Evolutionary conservation across 2,113 vertebrate species (phyloP), one percentile per base, ranked within the genome.

Genomic region (Eclectus roratus): DNA sequence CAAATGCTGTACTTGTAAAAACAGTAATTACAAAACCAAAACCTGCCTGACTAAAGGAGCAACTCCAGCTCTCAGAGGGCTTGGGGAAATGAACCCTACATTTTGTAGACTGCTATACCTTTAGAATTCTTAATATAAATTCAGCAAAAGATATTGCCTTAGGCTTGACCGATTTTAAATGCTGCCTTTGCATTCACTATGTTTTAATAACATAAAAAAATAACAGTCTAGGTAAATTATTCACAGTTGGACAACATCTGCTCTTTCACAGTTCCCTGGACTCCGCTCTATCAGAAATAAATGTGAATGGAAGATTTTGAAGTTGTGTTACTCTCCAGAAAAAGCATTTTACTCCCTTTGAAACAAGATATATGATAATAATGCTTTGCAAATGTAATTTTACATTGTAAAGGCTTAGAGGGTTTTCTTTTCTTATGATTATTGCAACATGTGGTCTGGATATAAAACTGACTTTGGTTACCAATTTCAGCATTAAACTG

Each of bases 401-500:
- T 53, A 58, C 56, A 27, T 68, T 74, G 29, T 69, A 79, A 88
- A 66, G 5, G 1, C 89, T 91, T 91, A 86, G 56, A 70, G 6
- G 3, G 19, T 49, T 91, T 88, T 93, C 66, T 81, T 70, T 85
- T 68, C 63, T 93, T 85, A 60, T 65, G 80, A 56, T 43, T 93
- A 13, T 47, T 63, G 46, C 6, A 65, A 61, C 88, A 91, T 92
- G 71, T 96, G 91, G 61, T 97, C 85, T 89, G 84, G 72, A 95
- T 90, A 85, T 86, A 96, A 94, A 93, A 84, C 81, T 97, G 89
- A 76, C 78, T 96, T 96, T 85, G 33, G 66, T 72, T 73, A 92
- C 58, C 19, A 53, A 71, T 31, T 58, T 21, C 56, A 92, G 58
- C 29, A 82, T 93, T 93, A 89, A 96, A 83, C 55, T 64, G 66